These are phyloP conservation scores for Agapornis roseicollis DNA, from an alignment of 2,113 vertebrate genomes.

Conservation along the genomic window DNA sequence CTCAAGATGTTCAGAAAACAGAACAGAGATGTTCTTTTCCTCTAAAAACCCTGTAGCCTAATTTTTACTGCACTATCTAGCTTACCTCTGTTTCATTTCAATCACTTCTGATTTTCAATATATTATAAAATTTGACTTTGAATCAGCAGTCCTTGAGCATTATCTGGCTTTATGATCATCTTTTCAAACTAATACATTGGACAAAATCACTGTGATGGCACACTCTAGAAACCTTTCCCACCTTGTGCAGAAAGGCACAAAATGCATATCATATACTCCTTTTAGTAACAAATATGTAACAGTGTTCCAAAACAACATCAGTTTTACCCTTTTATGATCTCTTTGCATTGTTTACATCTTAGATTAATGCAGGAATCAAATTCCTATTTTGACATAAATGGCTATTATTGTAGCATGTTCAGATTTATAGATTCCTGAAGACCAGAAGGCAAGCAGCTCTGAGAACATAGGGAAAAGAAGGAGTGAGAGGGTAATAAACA, in stretches of 20 bases:
- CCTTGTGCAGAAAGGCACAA: background rate
- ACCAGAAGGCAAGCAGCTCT: background rate
- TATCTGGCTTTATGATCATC: background rate
- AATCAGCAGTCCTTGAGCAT: background rate
- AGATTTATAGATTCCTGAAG: background rate
- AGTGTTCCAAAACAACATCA: background rate
- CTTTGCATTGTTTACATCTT: background rate
- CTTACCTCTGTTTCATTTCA: background rate
- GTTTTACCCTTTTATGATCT: background rate
- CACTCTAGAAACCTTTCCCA: background rate
- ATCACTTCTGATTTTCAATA: background rate
- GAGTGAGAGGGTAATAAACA: background rate
- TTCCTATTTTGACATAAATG: background rate
- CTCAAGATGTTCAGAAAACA: background rate
- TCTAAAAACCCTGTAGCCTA: background rate
- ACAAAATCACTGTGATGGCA: background rate
- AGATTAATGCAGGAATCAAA: background rate
- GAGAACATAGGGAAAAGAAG: background rate
- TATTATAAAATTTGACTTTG: background rate
- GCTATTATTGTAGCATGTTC: background rate
- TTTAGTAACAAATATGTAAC: background rate
- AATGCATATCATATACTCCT: fast-evolving
- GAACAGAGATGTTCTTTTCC: background rate
- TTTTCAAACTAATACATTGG: background rate
- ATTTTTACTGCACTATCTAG: background rate